Base-by-base conservation (phyloP, 2,888 invertebrate genomes). In the Xestia sexstrigata region DNA sequence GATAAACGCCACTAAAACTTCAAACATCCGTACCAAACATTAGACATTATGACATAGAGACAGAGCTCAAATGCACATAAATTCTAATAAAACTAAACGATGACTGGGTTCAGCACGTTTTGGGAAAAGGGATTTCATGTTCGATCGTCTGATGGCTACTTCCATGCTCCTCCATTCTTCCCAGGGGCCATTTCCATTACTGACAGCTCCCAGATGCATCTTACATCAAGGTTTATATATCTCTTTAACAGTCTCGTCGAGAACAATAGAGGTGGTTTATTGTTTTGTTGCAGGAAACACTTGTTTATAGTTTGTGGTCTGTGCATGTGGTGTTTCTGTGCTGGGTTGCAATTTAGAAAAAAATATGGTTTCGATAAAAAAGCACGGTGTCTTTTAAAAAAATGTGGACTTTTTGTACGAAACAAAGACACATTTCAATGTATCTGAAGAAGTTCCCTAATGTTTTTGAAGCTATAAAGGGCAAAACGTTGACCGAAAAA, bases 51-150 rank as follows among this genome's bases (percentile, higher is more conserved):
- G 52, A 73, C 26, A 58, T 52, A 74, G 30, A 66, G 60, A 74
- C 26, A 52, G 13, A 62, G 23, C 45, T 69, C 20, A 52, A 84
- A 82, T 72, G 55, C 63, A 69, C 67, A 78, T 87, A 74, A 76
- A 78, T 78, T 78, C 74, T 63, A 69, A 83, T 86, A 83, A 76
- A 87, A 87, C 30, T 62, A 78, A 78, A 79, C 72, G 72, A 83
- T 70, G 77, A 68, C 71, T 79, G 58, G 88, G 45, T 75, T 67
- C 42, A 63, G 73, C 86, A 86, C 88, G 86, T 80, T 80, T 86
- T 83, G 78, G 80, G 83, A 86, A 86, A 78, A 86, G 88, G 88
- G 76, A 86, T 79, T 87, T 78, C 76, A 58, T 86, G 86, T 86
- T 83, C 76, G 88, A 86, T 87, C 60, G 70, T 72, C 52, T 65